Conservation (phyloP, 2,113 vertebrate genomes). For the Centropus unirufus region DNA sequence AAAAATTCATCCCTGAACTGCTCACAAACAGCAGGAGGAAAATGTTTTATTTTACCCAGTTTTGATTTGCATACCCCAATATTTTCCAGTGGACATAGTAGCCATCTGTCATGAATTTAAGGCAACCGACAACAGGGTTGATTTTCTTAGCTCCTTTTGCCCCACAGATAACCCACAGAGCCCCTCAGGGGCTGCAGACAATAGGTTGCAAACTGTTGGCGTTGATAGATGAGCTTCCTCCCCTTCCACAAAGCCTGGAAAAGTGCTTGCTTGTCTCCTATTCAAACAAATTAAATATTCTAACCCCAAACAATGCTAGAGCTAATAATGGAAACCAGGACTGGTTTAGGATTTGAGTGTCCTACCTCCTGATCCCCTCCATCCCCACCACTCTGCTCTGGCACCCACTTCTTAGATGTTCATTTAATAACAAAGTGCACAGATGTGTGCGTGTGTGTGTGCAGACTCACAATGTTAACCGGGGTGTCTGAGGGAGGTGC, state of each 20-base stretch:
- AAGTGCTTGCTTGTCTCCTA: conserved; percentile 18
- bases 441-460: background rate
- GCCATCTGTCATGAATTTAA: conserved; percentile 3
- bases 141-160: conserved; percentile 21
- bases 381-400: background rate
- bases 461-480: background rate
- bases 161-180: conserved; percentile 6
- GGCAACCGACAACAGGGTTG: background rate
- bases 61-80: background rate
- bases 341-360: background rate
- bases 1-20: background rate
- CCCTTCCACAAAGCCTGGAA: background rate
- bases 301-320: background rate
- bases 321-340: background rate
- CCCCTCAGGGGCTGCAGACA: conserved; percentile 10
- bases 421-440: background rate
- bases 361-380: background rate
- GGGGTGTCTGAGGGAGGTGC: fast-evolving
- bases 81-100: background rate
- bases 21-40: background rate
- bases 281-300: conserved; percentile 24
- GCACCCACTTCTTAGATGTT: background rate
- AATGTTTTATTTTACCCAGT: background rate
- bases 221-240: conserved; percentile 30
- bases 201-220: conserved; percentile 21